phyloP scores from a whole-genome alignment of 1,140 invertebrate genomes.

The Ceratina australensis region DNA sequence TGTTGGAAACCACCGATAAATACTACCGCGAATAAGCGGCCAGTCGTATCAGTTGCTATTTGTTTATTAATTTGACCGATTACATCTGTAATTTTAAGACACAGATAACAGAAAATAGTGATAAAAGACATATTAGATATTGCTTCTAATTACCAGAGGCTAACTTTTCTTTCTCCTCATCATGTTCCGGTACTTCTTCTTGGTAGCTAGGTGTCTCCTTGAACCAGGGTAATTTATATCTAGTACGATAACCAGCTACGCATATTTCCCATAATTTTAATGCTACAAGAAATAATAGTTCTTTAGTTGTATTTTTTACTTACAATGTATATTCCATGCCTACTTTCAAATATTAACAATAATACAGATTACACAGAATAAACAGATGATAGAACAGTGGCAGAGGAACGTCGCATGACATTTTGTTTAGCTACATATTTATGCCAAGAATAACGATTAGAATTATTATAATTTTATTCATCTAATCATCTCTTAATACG shows the following conservation, averaged over 20 bases:
- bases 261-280: slow-evolving; percentile 37
- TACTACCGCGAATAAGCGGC: slow-evolving; percentile 92
- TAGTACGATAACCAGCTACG: slow-evolving; percentile 23
- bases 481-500: too few relatives aligned
- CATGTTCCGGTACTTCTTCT: slow-evolving; percentile 58
- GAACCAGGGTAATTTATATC: slow-evolving; percentile 64
- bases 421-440: too few relatives aligned
- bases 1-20: slow-evolving; percentile 91
- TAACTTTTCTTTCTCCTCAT: slow-evolving; percentile 65
- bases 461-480: too few relatives aligned
- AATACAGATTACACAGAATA: too few relatives aligned
- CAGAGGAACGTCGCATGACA: too few relatives aligned
- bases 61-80: slow-evolving; percentile 82
- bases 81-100: slow-evolving; percentile 69
- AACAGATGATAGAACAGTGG: too few relatives aligned
- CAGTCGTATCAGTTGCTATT: slow-evolving; percentile 80
- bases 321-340: too few relatives aligned
- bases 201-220: slow-evolving; percentile 48
- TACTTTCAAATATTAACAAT: too few relatives aligned
- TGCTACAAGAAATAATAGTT: slow-evolving; percentile 31
- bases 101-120: slow-evolving; percentile 26
- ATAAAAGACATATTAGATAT: neutral
- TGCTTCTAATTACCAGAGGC: slow-evolving; percentile 47
- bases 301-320: neutral
- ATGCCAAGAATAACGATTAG: too few relatives aligned